Base-by-base conservation (phyloP, 2,888 invertebrate species). In the Rotaria macrura region DNA sequence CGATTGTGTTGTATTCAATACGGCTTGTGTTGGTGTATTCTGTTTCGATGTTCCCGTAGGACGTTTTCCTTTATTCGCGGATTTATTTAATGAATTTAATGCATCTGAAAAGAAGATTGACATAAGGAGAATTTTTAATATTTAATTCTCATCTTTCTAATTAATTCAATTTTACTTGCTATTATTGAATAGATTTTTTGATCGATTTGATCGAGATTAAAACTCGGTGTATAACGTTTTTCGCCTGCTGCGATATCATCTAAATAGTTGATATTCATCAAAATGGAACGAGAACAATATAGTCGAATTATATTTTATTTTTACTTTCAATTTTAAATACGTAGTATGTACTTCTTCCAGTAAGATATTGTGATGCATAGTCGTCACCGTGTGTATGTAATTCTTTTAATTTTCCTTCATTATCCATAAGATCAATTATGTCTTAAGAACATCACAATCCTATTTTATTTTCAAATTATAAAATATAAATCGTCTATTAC, bases 391-490 rank as follows among this genome's bases (percentile, higher is more conserved):
- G 74, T 25, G 25, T 23, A 40, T 74, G 23, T 40, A 74, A 74
- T 74, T 74, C 74, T 74, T 43, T 74, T 23, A 74, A 25, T 40
- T 74, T 74, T 23, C 74, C 74, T 23, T 74, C 74, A 74, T 74
- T 74, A 25, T 74, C 74, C 43, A 74, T 74, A 9, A 74, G n/a
- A 43, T 74, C 74, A 40, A 74, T 40, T 43, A 38, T 25, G 14
- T 74, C 74, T 74, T 12, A 23, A 74, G 43, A n/a, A 17, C 12
- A 17, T 34, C 3, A 14, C 9, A 65, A 65, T 14, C 29, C 4
- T 57, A 6, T n/a, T 12, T 29, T 29, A 34, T 65, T 14, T 65
- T 65, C 12, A n/a, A 2, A 40, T 7, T 40, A 29, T 29, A 6
- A 72, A 55, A 9, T 6, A 55, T 34, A 29, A 55, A 55, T n/a